phyloP scores from a whole-genome alignment of 2,797 vertebrate genomes.

The Enteromius fasciolatus region DNA sequence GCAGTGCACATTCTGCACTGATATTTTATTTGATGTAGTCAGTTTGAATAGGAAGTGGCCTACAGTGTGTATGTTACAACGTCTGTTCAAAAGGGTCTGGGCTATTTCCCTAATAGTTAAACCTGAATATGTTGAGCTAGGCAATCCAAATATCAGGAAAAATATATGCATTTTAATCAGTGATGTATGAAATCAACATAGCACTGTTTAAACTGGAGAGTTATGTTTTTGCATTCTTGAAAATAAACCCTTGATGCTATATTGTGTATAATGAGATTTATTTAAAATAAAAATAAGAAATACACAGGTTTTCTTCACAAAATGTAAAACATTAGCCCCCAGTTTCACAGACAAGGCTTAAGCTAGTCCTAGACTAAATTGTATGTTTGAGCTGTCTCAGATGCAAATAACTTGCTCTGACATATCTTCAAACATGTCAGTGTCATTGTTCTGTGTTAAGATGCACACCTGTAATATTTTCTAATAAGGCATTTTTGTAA shows the following conservation, averaged over 20 bases:
- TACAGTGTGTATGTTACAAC: background rate
- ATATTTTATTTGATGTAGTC: background rate
- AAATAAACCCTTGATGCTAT: conserved; percentile 14
- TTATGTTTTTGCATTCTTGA: conserved; percentile 5
- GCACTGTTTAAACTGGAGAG: background rate
- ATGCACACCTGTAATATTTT: no score
- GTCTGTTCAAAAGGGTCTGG: conserved; percentile 5
- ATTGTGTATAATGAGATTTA: background rate
- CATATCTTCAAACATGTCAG: no score
- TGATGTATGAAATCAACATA: background rate
- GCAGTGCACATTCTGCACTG: background rate
- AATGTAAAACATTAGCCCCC: background rate
- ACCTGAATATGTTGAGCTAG: conserved; percentile 9
- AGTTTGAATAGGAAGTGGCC: background rate
- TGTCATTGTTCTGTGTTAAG: no score
- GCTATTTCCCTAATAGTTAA: background rate
- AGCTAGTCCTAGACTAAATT: no score
- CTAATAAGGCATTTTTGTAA: no score
- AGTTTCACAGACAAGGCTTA: no score
- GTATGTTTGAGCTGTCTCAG: no score
- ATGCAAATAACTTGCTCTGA: no score
- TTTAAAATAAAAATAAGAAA: background rate
- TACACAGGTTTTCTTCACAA: background rate
- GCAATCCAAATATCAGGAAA: background rate
- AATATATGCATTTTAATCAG: background rate